Conservation (phyloP, 2,797 vertebrate species). For the Melanotaenia parkinsoni region DNA sequence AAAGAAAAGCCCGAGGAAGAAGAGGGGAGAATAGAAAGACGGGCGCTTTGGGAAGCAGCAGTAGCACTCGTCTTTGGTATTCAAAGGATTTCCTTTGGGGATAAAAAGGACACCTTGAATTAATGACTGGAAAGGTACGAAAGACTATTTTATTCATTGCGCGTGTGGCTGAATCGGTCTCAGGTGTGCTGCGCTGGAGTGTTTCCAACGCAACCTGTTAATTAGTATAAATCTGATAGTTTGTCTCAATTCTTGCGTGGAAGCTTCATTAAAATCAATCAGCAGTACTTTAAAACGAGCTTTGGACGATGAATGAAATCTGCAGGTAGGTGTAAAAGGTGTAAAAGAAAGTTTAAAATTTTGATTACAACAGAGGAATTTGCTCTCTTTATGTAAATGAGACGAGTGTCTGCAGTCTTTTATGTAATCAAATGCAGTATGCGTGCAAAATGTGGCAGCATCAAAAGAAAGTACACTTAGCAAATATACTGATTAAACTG, state of each 20-base stretch:
- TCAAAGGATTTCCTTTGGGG: constrained; percentile 59
- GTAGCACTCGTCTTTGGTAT: constrained; percentile 41
- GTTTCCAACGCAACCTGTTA: constrained; percentile 10
- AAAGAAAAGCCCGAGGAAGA: constrained; percentile 42
- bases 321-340: background rate
- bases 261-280: constrained; percentile 37
- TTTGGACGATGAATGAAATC: background rate
- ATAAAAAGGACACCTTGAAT: constrained; percentile 60
- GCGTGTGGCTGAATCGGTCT: constrained; percentile 23
- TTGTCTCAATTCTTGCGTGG: constrained; percentile 17
- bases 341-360: background rate
- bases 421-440: background rate
- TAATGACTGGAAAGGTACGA: constrained; percentile 75
- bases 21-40: constrained; percentile 40
- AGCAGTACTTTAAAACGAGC: constrained; percentile 13
- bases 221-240: constrained; percentile 29
- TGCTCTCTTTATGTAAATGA: background rate
- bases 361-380: background rate
- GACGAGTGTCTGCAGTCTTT: background rate
- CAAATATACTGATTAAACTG: background rate
- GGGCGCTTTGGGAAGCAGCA: constrained; percentile 43
- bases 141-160: constrained; percentile 55
- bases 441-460: background rate
- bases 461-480: background rate
- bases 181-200: constrained; percentile 47